Percentiles rank a stretch among this genome's conserved stretches.
Evolutionary conservation across 2,888 invertebrate genomes (phyloP).

Genomic region (Dynastes grantii): DNA sequence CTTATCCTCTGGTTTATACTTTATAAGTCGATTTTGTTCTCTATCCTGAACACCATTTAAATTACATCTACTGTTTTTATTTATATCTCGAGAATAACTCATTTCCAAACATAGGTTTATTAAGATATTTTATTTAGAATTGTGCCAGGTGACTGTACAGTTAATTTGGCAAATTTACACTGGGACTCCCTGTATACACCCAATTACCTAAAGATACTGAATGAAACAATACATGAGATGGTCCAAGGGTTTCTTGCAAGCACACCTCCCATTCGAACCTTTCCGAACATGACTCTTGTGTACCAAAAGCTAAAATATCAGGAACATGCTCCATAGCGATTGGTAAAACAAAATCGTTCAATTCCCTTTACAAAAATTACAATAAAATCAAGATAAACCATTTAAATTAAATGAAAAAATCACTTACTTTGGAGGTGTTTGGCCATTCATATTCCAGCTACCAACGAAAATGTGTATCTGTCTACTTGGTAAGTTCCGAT

Average conservation of each 20-base stretch:
- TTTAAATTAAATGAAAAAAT: neutral
- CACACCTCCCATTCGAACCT: slow-evolving; percentile 91
- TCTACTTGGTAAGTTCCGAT: slow-evolving; percentile 88
- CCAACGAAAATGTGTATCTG: slow-evolving; percentile 92
- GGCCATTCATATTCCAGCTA: slow-evolving; percentile 98
- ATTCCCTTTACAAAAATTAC: slow-evolving; percentile 73
- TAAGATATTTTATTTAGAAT: too few relatives aligned
- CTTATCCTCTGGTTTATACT: too few relatives aligned
- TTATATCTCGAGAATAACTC: too few relatives aligned
- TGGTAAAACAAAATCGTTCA: slow-evolving; percentile 93
- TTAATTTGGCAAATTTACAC: too few relatives aligned
- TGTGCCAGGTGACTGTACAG: too few relatives aligned
- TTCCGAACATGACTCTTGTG: slow-evolving; percentile 94
- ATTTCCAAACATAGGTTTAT: too few relatives aligned
- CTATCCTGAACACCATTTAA: too few relatives aligned
- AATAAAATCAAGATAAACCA: neutral
- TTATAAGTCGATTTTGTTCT: too few relatives aligned
- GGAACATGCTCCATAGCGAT: slow-evolving; percentile 88
- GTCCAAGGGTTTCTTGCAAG: slow-evolving; percentile 94
- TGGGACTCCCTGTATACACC: neutral
- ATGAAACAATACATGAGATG: slow-evolving; percentile 92
- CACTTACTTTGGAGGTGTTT: slow-evolving; percentile 84
- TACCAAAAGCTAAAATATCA: slow-evolving; percentile 93
- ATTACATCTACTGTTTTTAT: too few relatives aligned
- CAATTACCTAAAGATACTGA: slow-evolving; percentile 82